phyloP scores from a whole-genome alignment of 2,113 vertebrate genomes.

The Vidua chalybeata region DNA sequence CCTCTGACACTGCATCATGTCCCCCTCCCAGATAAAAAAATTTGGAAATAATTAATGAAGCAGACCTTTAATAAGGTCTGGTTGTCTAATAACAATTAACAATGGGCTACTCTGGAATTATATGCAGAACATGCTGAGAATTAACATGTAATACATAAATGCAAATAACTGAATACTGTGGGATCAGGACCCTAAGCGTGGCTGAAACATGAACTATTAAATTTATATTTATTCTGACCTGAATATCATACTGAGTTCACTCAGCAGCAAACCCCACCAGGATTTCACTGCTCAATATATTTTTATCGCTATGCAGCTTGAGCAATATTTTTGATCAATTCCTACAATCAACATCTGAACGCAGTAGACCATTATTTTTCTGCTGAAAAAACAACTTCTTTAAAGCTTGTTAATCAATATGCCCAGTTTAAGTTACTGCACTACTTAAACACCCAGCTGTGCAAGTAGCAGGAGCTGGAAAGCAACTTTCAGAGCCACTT shows the following conservation, averaged over 20 bases:
- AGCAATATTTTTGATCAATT: conserved; percentile 45
- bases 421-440: background rate
- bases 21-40: background rate
- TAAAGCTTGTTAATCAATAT: conserved; percentile 22
- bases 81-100: background rate
- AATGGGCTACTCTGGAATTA: background rate
- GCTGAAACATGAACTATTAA: background rate
- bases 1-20: background rate
- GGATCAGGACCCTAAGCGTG: background rate
- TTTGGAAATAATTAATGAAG: background rate
- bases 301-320: background rate
- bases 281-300: conserved; percentile 22
- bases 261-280: background rate
- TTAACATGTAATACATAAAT: background rate
- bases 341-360: background rate
- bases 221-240: background rate
- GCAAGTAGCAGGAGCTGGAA: background rate
- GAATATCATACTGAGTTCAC: background rate
- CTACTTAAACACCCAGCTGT: background rate
- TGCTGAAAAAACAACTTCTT: background rate
- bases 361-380: background rate
- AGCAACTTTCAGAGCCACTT: background rate
- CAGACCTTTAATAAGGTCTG: background rate
- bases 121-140: background rate
- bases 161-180: background rate